Evolutionary conservation across 2,797 vertebrate genomes (phyloP), one percentile per base, ranked within the genome.

Genomic region (Leptoclinus maculatus): DNA sequence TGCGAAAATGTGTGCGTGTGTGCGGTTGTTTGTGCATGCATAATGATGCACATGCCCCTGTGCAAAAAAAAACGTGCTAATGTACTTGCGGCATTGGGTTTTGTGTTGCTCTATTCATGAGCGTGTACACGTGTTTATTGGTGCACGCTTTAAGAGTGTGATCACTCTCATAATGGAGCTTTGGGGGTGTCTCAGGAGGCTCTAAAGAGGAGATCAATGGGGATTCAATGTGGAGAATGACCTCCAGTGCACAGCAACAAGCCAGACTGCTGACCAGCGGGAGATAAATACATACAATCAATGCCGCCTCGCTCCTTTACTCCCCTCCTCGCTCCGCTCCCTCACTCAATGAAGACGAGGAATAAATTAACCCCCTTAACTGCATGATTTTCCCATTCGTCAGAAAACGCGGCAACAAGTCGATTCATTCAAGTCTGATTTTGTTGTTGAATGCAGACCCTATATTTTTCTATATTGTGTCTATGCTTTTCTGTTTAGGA

Each of bases 251-350:
- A 88, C 87, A 89, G 89, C 90, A 89, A 89, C 88, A 84, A 87
- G 79, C 85, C 87, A 89, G 89, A 91, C 85, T 92, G 70, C 73
- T 83, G 83, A 87, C 87, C 93, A 90, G 86, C 71, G 80, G 79
- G 86, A 90, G 81, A 92, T 92, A 93, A 92, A 93, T 92, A 92
- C 91, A 90, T 90, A 84, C 85, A 92, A 93, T 93, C 91, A 87
- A 94, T 88, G 85, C 66, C 27, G 78, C 81, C 79, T 62, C 39
- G 39, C 88, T 87, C 80, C 82, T 83, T 84, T 74, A 79, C 73
- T 72, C 81, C 43, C 43, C n/a, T 82, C 57, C 63, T 79, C 25
- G 4, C 73, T 83, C 57, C 3, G 54, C 84, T 80, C 71, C 60
- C 74, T 86, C 90, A 91, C 88, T 92, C 91, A 86, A 77, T 87